phyloP scores from a whole-genome alignment of 2,113 vertebrate species.

The Egretta garzetta region DNA sequence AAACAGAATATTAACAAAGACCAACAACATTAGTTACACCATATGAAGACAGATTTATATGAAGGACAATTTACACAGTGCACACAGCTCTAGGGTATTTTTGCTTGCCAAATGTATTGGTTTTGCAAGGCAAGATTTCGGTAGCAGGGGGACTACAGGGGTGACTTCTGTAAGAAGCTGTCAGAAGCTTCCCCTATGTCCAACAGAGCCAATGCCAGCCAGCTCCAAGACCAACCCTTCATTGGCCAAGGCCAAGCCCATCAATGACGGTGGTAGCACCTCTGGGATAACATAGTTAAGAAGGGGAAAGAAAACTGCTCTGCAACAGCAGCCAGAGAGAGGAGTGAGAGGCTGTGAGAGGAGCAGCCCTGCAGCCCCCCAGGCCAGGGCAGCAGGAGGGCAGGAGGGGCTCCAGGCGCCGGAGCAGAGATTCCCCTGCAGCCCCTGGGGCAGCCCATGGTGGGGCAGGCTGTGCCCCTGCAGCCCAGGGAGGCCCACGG shows the following conservation, averaged over 20 bases:
- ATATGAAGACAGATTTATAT: background rate
- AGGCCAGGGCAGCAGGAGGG: background rate
- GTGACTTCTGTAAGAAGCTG: background rate
- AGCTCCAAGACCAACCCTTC: fast-evolving
- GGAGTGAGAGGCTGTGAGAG: background rate
- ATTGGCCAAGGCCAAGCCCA: background rate
- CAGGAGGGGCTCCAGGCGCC: background rate
- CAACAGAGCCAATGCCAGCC: background rate
- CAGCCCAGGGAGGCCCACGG: background rate
- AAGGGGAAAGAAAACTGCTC: too few species aligned
- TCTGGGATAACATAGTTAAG: background rate
- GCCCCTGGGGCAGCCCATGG: too few species aligned
- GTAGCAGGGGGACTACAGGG: background rate
- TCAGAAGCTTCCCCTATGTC: background rate
- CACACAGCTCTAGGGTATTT: background rate
- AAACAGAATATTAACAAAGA: background rate
- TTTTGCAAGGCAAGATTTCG: background rate
- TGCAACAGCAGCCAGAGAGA: background rate
- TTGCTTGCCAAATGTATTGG: background rate
- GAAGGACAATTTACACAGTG: background rate
- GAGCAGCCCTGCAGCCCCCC: background rate
- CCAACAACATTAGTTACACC: background rate
- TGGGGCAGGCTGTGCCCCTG: too few species aligned
- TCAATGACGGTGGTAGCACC: background rate
- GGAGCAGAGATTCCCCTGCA: background rate